These are phyloP conservation scores for Frankliniella intonsa DNA, from an alignment of 2,888 invertebrate species.

Conservation along the genomic window DNA sequence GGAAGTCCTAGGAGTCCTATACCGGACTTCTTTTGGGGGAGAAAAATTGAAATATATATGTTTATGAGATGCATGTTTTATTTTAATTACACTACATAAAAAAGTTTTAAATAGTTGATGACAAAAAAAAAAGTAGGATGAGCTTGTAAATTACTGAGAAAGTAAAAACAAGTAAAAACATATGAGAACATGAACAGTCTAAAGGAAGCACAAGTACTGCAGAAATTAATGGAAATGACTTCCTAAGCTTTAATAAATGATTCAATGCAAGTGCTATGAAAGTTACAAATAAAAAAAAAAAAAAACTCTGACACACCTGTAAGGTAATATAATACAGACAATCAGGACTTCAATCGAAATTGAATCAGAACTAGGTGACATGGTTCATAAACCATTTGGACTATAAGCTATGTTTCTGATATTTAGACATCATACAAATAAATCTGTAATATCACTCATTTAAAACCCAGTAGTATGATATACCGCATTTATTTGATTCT, in stretches of 20 bases:
- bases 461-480: background rate
- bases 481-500: too few species aligned
- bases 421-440: background rate
- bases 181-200: background rate
- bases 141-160: constrained; percentile 2
- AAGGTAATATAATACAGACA: too few species aligned
- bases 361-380: too few species aligned
- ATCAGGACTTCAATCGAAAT: too few species aligned
- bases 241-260: too few species aligned
- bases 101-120: background rate
- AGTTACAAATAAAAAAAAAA: too few species aligned
- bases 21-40: background rate
- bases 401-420: background rate
- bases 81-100: background rate
- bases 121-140: background rate
- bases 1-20: background rate
- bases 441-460: background rate
- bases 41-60: background rate
- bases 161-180: background rate
- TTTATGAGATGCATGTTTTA: background rate
- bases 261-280: too few species aligned
- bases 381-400: too few species aligned
- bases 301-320: too few species aligned
- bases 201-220: background rate
- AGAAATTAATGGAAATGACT: background rate